Base-by-base conservation (phyloP, 2,888 invertebrate species). In the Macrosiphum euphorbiae region DNA sequence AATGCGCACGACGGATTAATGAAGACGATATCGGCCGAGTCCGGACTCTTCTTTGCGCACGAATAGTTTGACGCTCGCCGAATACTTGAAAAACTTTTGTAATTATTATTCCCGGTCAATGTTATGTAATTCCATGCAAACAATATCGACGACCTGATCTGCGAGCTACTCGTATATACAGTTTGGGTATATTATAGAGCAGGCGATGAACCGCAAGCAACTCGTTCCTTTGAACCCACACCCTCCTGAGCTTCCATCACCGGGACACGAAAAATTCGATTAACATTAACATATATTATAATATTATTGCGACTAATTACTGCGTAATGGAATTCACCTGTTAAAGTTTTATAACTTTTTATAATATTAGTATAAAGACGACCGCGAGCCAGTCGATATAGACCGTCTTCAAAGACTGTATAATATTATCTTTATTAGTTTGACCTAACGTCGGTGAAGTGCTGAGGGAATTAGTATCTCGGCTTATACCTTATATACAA, bases 101-200 rank as follows among this genome's bases (percentile, higher is more conserved):
- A 90, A 90, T 90, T 90, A 90, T 90, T 90, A 47, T 16, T 88
- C 28, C n/a, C 28, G 89, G 55, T 90, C 28, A 44, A 26, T 89
- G 44, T 28, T 89, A 55, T 55, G 5, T 55, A 89, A n/a, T n/a
- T 89, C 44, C 28, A 16, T n/a, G 35, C 78, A 35, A 78, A 24
- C 35, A 78, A 78, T 24, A 78, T 35, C 20, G 78, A 78, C 35
- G 35, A 78, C 20, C 78, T 78, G 78, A 78, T 78, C 20, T 78
- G 78, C 35, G 35, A 35, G n/a, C 1, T 16, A 35, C 8, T 2
- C 8, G 20, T 2, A 26, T 2, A 26, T 20, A 20, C 20, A 20
- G 78, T 35, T 78, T 20, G 78, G 35, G 35, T 55, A 2, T 55
- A 20, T 24, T 55, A 20, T 24, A 78, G 20, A 20, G 78, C 35